These are phyloP conservation scores for Diogma glabrata DNA, from an alignment of 2,888 invertebrate species.

Conservation along the genomic window DNA sequence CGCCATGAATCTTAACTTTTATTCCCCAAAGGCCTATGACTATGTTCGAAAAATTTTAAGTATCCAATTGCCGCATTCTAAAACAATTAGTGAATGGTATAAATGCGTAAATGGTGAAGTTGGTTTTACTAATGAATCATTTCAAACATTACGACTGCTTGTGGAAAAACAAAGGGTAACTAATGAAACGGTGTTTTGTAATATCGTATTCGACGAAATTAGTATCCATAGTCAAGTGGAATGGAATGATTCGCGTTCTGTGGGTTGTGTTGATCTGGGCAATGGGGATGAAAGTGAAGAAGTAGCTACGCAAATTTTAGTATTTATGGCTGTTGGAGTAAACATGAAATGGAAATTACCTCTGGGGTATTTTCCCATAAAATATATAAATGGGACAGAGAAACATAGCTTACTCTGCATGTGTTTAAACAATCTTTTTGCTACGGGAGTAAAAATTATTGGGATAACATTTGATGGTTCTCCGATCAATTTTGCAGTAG, in stretches of 20 bases:
- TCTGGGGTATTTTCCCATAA: constrained; percentile 24
- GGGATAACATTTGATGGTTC: constrained; percentile 19
- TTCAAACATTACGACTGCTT: constrained; percentile 19
- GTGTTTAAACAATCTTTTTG: constrained; percentile 19
- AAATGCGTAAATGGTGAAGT: constrained; percentile 21
- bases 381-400: constrained; percentile 1
- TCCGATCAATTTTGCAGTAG: constrained; percentile 13
- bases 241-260: constrained; percentile 16
- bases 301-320: constrained; percentile 18
- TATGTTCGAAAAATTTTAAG: too few species aligned
- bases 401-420: background rate
- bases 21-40: too few species aligned
- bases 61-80: constrained; percentile 19
- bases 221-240: constrained; percentile 20
- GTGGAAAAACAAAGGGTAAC: constrained; percentile 15
- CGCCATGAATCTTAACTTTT: too few species aligned
- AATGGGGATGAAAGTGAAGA: constrained; percentile 11
- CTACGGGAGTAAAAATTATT: constrained; percentile 18
- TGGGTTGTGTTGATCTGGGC: constrained; percentile 20
- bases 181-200: constrained; percentile 18
- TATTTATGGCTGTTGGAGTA: constrained; percentile 21
- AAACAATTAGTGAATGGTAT: constrained; percentile 24
- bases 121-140: constrained; percentile 22
- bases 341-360: constrained; percentile 25
- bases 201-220: constrained; percentile 23